Percentiles rank a stretch among this genome's conserved stretches.
Conservation (phyloP, 2,797 vertebrate genomes). For the Brachymystax lenok region DNA sequence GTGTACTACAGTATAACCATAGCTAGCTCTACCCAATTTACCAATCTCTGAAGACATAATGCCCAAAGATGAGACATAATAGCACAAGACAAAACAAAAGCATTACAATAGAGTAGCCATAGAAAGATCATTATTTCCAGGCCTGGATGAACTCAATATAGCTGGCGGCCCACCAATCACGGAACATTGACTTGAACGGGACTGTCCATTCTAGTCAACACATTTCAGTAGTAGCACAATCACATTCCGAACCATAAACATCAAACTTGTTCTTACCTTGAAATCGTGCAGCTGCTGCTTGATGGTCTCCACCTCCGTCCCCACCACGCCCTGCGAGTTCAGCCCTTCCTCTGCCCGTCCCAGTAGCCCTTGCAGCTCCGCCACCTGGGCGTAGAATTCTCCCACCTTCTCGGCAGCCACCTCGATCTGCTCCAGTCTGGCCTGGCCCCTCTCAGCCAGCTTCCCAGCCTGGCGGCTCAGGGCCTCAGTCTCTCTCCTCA, state of each 20-base stretch:
- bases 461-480: slow-evolving; percentile 91
- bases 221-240: background rate
- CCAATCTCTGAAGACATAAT: background rate
- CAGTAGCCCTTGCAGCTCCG: slow-evolving; percentile 84
- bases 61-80: background rate
- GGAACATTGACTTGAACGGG: background rate
- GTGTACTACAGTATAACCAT: background rate
- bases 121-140: background rate
- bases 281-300: slow-evolving; percentile 93
- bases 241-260: background rate
- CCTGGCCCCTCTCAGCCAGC: slow-evolving; percentile 84
- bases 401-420: slow-evolving; percentile 79
- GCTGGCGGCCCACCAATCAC: background rate
- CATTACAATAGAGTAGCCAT: background rate
- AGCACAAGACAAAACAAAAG: background rate
- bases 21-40: background rate
- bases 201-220: background rate
- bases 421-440: slow-evolving; percentile 84
- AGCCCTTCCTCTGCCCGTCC: slow-evolving; percentile 83
- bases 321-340: slow-evolving; percentile 86
- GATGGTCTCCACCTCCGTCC: slow-evolving; percentile 92
- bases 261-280: slow-evolving; percentile 80
- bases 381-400: slow-evolving; percentile 87
- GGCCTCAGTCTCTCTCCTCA: slow-evolving; percentile 91
- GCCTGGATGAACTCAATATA: background rate